Evolutionary conservation across 2,888 invertebrate genomes (phyloP), one percentile per base, ranked within the genome.

Genomic region (Electrophaes corylata): DNA sequence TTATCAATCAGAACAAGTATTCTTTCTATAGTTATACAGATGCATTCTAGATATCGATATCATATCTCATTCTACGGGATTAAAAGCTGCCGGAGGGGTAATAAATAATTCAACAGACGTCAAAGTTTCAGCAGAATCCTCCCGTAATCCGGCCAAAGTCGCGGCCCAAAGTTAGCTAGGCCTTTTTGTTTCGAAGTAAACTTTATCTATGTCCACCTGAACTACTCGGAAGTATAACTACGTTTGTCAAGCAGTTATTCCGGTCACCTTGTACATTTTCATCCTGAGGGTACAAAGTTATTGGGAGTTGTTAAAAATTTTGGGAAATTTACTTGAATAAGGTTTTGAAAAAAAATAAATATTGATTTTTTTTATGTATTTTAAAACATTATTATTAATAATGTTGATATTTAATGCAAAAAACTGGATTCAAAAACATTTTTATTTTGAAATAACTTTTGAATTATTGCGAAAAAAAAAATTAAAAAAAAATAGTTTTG

Each of bases 31-130:
- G n/a, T n/a, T n/a, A n/a, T n/a, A n/a, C n/a, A n/a, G n/a, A n/a
- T n/a, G n/a, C n/a, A n/a, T n/a, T 29, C 26, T 29, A 29, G 26
- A 29, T 26, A 48, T 55, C 39, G 26, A 47, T 51, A 47, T 47
- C 5, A 55, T 59, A 29, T 55, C 18, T 39, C 31, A 39, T 14
- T 33, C 37, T 20, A 19, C 19, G 14, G 43, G 50, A 60, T 50
- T 41, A 50, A 45, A 39, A 47, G 37, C 55, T 55, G 62, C 40
- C n/a, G 55, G 58, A 11, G 26, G 48, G 46, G 60, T 58, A 45
- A 67, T 67, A 65, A 65, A 67, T 67, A 63, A 67, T 67, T 67
- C 67, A 67, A 47, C 31, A 61, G 60, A 40, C 58, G 60, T 57
- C 57, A 54, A 67, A 65, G 59, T 65, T 63, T 44, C 43, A 18